Conservation (phyloP, 2,888 invertebrate genomes). For the Pinctada fucata region DNA sequence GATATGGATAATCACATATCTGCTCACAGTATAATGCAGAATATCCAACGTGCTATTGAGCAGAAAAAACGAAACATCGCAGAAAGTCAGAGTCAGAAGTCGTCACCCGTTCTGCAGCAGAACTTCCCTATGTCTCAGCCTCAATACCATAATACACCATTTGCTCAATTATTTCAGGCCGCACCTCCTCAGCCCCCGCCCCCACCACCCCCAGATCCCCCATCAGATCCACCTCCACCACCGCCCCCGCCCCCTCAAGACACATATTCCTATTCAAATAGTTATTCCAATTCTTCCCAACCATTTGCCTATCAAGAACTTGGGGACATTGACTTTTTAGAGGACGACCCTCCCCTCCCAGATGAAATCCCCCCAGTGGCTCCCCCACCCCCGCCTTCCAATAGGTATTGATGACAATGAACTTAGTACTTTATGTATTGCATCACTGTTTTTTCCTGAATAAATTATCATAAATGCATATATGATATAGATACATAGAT, state of each 20-base stretch:
- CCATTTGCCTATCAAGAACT: constrained; percentile 12
- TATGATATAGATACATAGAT: too few relatives aligned
- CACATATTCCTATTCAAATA: constrained; percentile 27
- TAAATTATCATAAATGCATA: too few relatives aligned
- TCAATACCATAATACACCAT: constrained; percentile 28
- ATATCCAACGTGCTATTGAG: constrained; percentile 17
- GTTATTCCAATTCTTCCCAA: constrained; percentile 15
- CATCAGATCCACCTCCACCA: constrained; percentile 40
- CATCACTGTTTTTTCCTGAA: too few relatives aligned
- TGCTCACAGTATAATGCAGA: not conserved
- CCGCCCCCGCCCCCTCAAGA: constrained; percentile 53
- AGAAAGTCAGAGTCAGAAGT: not conserved
- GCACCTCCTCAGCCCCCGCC: constrained; percentile 39
- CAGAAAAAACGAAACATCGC: constrained; percentile 9
- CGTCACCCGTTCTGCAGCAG: constrained; percentile 21
- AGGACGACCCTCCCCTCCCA: constrained; percentile 40
- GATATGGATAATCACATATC: constrained; percentile 7
- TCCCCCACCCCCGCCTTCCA: constrained; percentile 29
- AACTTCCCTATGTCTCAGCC: constrained; percentile 28
- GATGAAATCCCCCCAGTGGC: constrained; percentile 27
- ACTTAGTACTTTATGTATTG: too few relatives aligned
- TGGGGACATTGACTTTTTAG: constrained; percentile 38
- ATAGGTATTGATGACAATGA: too few relatives aligned
- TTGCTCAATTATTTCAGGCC: constrained; percentile 25
- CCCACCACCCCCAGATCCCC: constrained; percentile 47